phyloP scores from a whole-genome alignment of 1,140 invertebrate genomes.

The Ephestia elutella region DNA sequence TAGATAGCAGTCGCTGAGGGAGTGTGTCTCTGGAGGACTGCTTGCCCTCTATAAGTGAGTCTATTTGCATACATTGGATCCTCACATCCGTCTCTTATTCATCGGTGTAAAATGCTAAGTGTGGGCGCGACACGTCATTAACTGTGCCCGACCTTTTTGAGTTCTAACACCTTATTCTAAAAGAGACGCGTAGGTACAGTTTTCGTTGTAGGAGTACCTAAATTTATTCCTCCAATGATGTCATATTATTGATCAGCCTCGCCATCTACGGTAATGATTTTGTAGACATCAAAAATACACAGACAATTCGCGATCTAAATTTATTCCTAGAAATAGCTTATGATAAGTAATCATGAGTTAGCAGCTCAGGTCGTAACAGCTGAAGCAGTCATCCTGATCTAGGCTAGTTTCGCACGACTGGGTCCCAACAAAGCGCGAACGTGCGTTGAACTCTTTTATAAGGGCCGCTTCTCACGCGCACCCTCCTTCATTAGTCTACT shows the following conservation, averaged over 20 bases:
- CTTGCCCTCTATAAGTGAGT: conserved; percentile 56
- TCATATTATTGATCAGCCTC: background rate
- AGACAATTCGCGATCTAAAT: background rate
- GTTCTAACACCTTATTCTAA: background rate
- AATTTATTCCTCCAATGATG: background rate
- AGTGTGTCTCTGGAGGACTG: conserved; percentile 48
- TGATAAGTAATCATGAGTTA: background rate
- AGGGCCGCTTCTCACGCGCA: conserved; percentile 48
- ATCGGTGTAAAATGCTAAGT: conserved; percentile 21
- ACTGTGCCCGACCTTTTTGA: conserved; percentile 37
- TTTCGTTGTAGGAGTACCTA: background rate
- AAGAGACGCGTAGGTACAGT: background rate
- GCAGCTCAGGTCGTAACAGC: background rate
- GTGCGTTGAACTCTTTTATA: conserved; percentile 73
- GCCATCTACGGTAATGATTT: background rate
- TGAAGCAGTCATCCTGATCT: conserved; percentile 32
- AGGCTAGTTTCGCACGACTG: conserved; percentile 43
- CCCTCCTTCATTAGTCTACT: conserved; percentile 18
- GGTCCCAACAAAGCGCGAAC: conserved; percentile 50
- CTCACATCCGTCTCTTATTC: conserved; percentile 44
- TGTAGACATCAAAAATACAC: background rate
- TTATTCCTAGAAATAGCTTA: background rate
- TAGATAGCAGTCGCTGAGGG: conserved; percentile 49
- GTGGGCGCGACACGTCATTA: conserved; percentile 66
- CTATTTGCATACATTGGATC: conserved; percentile 54